Percentiles rank a stretch among this genome's conserved stretches.
Evolutionary conservation across 2,113 vertebrate genomes (phyloP).

Genomic region (Ciconia maguari): DNA sequence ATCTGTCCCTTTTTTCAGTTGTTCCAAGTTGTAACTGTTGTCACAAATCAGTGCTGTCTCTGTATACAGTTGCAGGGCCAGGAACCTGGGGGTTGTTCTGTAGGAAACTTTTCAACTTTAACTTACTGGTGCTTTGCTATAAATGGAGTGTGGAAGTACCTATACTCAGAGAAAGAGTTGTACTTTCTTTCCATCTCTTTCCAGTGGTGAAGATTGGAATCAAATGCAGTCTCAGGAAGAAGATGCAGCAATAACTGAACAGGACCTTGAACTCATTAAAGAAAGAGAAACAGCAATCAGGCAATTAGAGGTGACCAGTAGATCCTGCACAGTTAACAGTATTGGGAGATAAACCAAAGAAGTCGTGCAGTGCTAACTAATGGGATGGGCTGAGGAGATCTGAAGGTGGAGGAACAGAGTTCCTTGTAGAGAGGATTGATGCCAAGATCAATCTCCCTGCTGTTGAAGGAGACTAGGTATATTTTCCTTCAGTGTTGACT

Average conservation of each 20-base stretch:
- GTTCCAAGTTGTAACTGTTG: not conserved
- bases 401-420: not conserved
- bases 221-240: slow-evolving; percentile 88
- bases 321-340: not conserved
- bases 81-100: not conserved
- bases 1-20: not conserved
- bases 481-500: not conserved
- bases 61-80: not conserved
- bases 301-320: slow-evolving; percentile 88
- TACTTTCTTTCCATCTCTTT: slow-evolving; percentile 36
- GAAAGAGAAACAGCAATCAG: slow-evolving; percentile 93
- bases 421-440: not conserved
- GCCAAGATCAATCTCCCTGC: not conserved
- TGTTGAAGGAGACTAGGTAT: not conserved
- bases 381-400: slow-evolving; percentile 13
- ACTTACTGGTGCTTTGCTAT: not conserved
- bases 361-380: not conserved
- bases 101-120: not conserved
- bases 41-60: not conserved
- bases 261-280: slow-evolving; percentile 94
- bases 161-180: not conserved
- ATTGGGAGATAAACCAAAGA: not conserved
- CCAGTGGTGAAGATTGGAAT: slow-evolving; percentile 91
- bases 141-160: not conserved
- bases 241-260: slow-evolving; percentile 88